phyloP scores from a whole-genome alignment of 2,888 invertebrate genomes.

The Entomobrya proxima region DNA sequence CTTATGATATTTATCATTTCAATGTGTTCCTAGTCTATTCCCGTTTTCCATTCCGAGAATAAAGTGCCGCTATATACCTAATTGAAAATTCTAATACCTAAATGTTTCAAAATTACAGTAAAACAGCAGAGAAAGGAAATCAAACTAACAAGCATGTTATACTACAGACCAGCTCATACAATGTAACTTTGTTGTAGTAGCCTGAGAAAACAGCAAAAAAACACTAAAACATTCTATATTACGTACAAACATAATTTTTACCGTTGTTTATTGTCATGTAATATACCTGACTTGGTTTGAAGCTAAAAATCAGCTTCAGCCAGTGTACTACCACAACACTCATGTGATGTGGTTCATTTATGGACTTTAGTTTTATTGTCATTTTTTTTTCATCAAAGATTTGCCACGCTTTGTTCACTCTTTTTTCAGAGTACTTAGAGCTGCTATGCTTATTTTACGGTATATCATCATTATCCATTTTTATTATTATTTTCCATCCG shows the following conservation, averaged over 20 bases:
- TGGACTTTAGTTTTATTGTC: slow-evolving; percentile 19
- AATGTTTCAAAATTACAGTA: not conserved
- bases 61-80: slow-evolving; percentile 12
- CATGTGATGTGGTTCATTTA: not conserved
- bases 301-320: no score
- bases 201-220: slow-evolving; percentile 8
- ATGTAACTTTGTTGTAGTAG: not conserved
- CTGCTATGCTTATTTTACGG: slow-evolving; percentile 14
- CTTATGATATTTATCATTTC: not conserved
- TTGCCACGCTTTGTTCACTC: slow-evolving; percentile 33
- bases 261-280: slow-evolving; percentile 1
- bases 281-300: no score
- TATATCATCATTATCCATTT: slow-evolving; percentile 1
- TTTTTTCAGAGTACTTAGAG: not conserved
- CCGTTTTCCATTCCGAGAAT: not conserved
- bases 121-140: slow-evolving; percentile 22
- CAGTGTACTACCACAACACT: not conserved
- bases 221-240: not conserved
- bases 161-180: not conserved
- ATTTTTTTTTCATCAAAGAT: slow-evolving; percentile 25
- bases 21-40: not conserved
- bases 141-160: not conserved
- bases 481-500: not conserved
- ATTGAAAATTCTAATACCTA: not conserved
- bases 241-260: slow-evolving; percentile 24